Evolutionary conservation across 2,113 vertebrate species (phyloP), one percentile per base, ranked within the genome.

Genomic region (Mesitornis unicolor): DNA sequence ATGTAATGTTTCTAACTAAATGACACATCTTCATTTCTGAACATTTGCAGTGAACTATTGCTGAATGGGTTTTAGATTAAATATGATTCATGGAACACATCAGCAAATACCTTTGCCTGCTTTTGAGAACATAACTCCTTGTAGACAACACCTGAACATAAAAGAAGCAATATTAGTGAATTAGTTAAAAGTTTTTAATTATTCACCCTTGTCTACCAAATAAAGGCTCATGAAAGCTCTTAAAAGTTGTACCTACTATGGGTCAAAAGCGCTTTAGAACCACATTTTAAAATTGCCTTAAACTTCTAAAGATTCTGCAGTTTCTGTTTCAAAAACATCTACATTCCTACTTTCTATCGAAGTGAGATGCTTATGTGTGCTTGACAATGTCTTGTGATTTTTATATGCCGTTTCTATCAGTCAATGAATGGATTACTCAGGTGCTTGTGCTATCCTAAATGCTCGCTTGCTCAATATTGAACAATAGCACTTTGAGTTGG

Each of bases 31-130:
- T 68, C 0, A 12, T 81, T 84, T 94, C 73, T 71, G 76, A 91
- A 51, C 75, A 89, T 84, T 87, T 95, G 35, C 18, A 60, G 43
- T 40, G 35, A 81, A 51, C 33, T 78, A 16, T 51, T 87, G 54
- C 73, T 89, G 83, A 90, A 81, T 78, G 33, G 31, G 21, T 13
- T 19, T 1, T 33, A 83, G 77, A 81, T 68, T 51, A 38, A 84
- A 90, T 84, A 81, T 71, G 4, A 67, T 75, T 93, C 28, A 79
- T 47, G 17, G 50, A 84, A 63, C 12, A 59, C 35, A 59, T 63
- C 38, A 71, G 50, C 21, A 88, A 93, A 88, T 70, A 43, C 36
- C 25, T 83, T 53, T 89, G 19, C 42, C 42, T 80, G 11, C 33
- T 92, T 96, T 84, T 71, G 68, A 71, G 65, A 84, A 22, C 2